Base-by-base conservation (phyloP, 2,888 invertebrate genomes). In the Lycophotia porphyrea region DNA sequence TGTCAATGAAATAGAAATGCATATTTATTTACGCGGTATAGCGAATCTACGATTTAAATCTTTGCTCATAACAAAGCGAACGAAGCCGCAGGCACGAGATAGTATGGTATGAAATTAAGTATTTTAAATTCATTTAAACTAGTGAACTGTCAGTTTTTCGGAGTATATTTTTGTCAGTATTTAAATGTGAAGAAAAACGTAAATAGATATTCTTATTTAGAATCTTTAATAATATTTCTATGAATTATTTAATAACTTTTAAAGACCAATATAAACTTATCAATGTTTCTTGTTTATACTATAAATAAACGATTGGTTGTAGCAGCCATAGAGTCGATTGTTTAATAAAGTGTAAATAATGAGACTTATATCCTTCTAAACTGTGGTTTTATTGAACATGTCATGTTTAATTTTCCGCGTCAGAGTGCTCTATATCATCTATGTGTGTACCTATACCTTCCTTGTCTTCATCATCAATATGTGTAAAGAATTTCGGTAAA, bases 401-500 rank as follows among this genome's bases (percentile, higher is more conserved):
- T 61, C 55, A 70, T 34, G 67, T 84, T 80, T 92, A 91, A 34
- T 80, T 80, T 77, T 94, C 94, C 0, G 89, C 78, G 78, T 95
- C 95, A 1, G 93, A 92, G 80, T 92, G 88, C 15, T 95, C 95
- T 18, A 92, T 86, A 8, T 94, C 94, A 64, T 95, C 95, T 9
- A 94, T 92, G 69, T 93, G 93, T 24, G 93, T 89, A 70, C 88
- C 90, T 34, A 92, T 90, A 21, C 80, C 86, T 36, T 93, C 92
- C 70, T 95, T 94, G 44, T 92, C 94, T n/a, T 93, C 93, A 31
- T 92, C 92, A 71, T 94, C 94, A 7, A 93, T 88, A 44, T 92
- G 91, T 9, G 94, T 90, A 2, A 95, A 92, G 78, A 91, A 94
- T 80, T 95, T 95, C 0, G 96, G 96, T 84, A 98, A 91, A 87